Conservation (phyloP, 2,797 vertebrate genomes). For the Eleutherodactylus coqui region DNA sequence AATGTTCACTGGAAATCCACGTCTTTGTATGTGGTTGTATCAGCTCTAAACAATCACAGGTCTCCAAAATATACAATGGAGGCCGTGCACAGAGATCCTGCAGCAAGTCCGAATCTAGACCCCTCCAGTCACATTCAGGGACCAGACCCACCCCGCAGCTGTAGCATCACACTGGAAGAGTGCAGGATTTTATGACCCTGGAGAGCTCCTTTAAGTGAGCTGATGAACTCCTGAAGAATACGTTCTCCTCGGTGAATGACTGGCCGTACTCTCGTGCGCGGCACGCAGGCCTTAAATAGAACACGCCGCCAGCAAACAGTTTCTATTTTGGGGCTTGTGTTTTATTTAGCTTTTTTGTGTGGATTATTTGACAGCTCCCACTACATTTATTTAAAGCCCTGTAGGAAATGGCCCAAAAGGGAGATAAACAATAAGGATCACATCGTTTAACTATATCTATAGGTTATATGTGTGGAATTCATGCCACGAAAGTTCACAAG, state of each 20-base stretch:
- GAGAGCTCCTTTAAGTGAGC: not conserved
- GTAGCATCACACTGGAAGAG: not conserved
- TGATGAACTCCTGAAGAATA: not conserved
- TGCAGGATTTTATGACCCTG: not conserved
- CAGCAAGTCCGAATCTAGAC: not conserved
- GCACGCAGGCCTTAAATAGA: slow-evolving; percentile 25
- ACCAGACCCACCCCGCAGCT: not conserved
- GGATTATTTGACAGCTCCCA: slow-evolving; percentile 11
- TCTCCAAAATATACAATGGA: not conserved
- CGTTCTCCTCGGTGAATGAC: not conserved
- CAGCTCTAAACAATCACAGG: not conserved
- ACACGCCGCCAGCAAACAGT: not conserved
- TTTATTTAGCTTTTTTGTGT: not conserved
- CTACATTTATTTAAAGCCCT: not conserved
- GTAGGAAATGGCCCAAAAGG: slow-evolving; percentile 8
- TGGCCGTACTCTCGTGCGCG: not conserved
- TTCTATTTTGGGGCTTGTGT: slow-evolving; percentile 4
- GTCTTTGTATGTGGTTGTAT: not conserved
- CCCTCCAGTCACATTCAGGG: not conserved
- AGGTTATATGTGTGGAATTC: no score
- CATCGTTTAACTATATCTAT: no score
- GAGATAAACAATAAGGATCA: not conserved
- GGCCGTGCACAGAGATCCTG: not conserved
- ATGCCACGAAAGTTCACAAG: no score
- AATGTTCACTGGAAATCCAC: no score